Evolutionary conservation across 2,113 vertebrate species (phyloP), one percentile per base, ranked within the genome.

Genomic region (Pachycephala philippinensis): DNA sequence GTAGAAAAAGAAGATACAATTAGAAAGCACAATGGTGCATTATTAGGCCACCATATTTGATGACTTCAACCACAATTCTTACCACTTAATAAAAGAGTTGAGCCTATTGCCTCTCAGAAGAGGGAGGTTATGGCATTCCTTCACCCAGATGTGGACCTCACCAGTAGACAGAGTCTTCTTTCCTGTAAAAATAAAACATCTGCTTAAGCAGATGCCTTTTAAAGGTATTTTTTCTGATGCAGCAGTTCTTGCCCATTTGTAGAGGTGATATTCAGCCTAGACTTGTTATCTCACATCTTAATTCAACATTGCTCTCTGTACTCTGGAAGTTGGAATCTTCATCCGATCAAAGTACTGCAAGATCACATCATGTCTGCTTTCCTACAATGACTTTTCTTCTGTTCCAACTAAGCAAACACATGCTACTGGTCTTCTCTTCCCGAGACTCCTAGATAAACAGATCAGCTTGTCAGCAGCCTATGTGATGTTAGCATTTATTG

Each of bases 1-100:
- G 28, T 35, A 49, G 59, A 85, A 91, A 85, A 79, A 53, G 8
- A 72, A 87, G 37, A 60, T 60, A 75, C 19, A 52, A 23, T 78
- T 54, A 66, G 59, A 84, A 81, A 89, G 21, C 28, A 24, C 33
- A 71, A 37, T 26, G 35, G 24, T 40, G 27, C 59, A n/a, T 65
- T 76, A 39, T 35, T 60, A 69, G 28, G 24, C 13, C 15, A 22
- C 18, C 5, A 1, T 1, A 7, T 86, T 26, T 72, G 18, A 70
- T 63, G 12, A 31, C 28, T 90, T 49, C 59, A 70, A 35, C 60
- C 21, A 42, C 40, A 56, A 42, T 39, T 88, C 63, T 94, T 98
- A 99, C 99, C 99, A 99, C 98, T 99, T 99, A 37, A 99, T 98
- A 93, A 99, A 99, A 6, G 99, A 98, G 97, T 99, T 99, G 39